These are phyloP conservation scores for mouse (Mus musculus) DNA, from an alignment of 2,113 vertebrate genomes.

Conservation along the genomic window GRCm39 chr6:127041501-127042000, in stretches of 20 bases:
- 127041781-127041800: conserved; percentile 15
- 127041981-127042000: conserved; percentile 72
- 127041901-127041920: conserved; percentile 42
- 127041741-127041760: background rate
- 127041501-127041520: background rate
- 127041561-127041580: too few species aligned
- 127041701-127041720: background rate
- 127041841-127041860: conserved; percentile 78
- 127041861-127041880: conserved; percentile 80
- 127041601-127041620: background rate
- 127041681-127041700: background rate
- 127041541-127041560: background rate
- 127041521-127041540: background rate
- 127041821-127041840: conserved; percentile 72
- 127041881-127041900: conserved; percentile 74
- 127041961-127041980: conserved; percentile 77
- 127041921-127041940: conserved; percentile 28
- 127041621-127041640: background rate
- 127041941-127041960: conserved; percentile 59
- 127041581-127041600: background rate
- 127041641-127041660: background rate
- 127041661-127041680: background rate
- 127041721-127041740: background rate
- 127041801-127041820: conserved; percentile 66
- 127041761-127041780: background rate